phyloP scores from a whole-genome alignment of 2,888 invertebrate genomes.

The Thereva nobilitata region DNA sequence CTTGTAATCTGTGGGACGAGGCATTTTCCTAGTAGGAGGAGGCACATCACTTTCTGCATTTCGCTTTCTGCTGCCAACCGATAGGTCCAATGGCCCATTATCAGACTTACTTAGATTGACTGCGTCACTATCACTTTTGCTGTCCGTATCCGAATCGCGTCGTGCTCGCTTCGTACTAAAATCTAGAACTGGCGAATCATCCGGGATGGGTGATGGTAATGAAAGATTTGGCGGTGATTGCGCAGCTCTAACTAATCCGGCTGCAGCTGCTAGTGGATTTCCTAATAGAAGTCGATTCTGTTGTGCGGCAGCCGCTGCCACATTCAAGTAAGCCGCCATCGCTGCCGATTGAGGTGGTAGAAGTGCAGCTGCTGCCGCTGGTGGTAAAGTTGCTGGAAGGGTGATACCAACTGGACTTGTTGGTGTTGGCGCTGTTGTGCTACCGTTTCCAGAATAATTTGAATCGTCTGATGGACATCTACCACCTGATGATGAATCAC shows the following conservation, averaged over 20 bases:
- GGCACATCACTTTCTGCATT: conserved; percentile 68
- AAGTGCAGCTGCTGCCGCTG: conserved; percentile 66
- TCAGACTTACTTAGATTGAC: conserved; percentile 73
- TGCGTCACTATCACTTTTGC: conserved; percentile 68
- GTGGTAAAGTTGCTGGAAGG: conserved; percentile 69
- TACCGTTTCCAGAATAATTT: conserved; percentile 69
- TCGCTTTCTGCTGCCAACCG: conserved; percentile 76
- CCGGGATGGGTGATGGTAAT: conserved; percentile 62
- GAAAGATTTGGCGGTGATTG: conserved; percentile 58
- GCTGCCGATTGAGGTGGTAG: conserved; percentile 80
- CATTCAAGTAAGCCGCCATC: conserved; percentile 79
- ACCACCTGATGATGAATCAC: conserved; percentile 74
- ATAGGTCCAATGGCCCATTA: conserved; percentile 74
- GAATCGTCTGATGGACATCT: conserved; percentile 79
- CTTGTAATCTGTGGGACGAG: conserved; percentile 70
- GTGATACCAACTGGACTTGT: conserved; percentile 70
- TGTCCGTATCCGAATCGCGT: conserved; percentile 61
- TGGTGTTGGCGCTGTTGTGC: conserved; percentile 61
- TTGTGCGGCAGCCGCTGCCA: conserved; percentile 72
- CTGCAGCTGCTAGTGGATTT: conserved; percentile 73
- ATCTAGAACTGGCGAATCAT: conserved; percentile 71
- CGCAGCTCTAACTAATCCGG: conserved; percentile 62
- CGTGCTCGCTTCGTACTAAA: conserved; percentile 75
- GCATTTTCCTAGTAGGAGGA: conserved; percentile 66
- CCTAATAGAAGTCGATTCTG: conserved; percentile 77